These are phyloP conservation scores for Euclidia mi DNA, from an alignment of 2,888 invertebrate genomes.

Conservation along the genomic window DNA sequence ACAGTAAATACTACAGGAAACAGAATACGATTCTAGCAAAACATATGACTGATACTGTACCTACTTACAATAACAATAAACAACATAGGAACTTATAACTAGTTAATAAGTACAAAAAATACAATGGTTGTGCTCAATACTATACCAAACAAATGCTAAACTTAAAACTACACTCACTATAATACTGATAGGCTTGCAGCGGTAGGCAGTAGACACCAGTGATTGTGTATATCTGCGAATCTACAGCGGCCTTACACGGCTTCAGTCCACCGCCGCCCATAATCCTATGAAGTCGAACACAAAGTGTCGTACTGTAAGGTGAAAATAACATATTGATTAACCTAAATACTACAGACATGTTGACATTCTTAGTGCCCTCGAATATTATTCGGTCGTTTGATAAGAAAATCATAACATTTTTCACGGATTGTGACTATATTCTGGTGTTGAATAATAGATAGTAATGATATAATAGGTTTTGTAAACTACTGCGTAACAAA, in stretches of 20 bases:
- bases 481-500: too few species aligned
- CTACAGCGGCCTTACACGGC: slow-evolving; percentile 50
- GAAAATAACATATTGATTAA: slow-evolving; percentile 43
- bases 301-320: slow-evolving; percentile 32
- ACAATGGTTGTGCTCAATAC: too few species aligned
- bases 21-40: too few species aligned
- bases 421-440: too few species aligned
- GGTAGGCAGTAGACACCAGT: slow-evolving; percentile 24
- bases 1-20: too few species aligned
- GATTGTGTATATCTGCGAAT: slow-evolving; percentile 36
- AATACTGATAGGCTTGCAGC: slow-evolving; percentile 1
- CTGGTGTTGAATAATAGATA: too few species aligned
- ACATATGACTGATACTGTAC: too few species aligned
- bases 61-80: too few species aligned
- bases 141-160: too few species aligned
- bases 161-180: not conserved
- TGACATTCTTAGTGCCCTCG: slow-evolving; percentile 17
- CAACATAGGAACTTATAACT: too few species aligned
- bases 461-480: too few species aligned
- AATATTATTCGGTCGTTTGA: not conserved
- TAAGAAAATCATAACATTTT: slow-evolving; percentile 3
- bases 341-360: slow-evolving; percentile 22
- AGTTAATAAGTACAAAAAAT: too few species aligned
- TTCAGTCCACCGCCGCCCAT: slow-evolving; percentile 44
- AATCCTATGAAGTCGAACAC: slow-evolving; percentile 55